A percentile compares a stretch with the other conserved stretches of the same genome.
These are phyloP conservation scores for Eidolon helvum DNA, from an alignment of 2,113 vertebrate species.

Conservation along the genomic window DNA sequence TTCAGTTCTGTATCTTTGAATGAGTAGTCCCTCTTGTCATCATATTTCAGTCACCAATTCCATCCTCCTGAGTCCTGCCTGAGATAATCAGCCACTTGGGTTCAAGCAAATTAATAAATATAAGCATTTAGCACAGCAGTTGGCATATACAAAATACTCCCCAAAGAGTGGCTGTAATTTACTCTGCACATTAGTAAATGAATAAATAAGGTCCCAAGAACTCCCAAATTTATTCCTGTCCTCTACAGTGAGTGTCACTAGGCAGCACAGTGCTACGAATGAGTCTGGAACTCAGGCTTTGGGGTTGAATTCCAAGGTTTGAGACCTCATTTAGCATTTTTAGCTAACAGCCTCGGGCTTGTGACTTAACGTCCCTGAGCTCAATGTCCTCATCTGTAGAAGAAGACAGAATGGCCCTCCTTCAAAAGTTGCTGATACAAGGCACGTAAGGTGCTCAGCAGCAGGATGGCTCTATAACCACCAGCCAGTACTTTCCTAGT, in stretches of 20 bases:
- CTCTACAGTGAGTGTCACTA: background rate
- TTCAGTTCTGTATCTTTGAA: background rate
- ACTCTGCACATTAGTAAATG: background rate
- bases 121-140: background rate
- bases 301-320: too few species aligned
- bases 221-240: background rate
- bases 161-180: background rate
- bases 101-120: background rate
- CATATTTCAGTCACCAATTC: background rate
- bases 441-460: background rate
- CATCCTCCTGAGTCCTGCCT: background rate
- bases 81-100: background rate
- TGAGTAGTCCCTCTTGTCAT: background rate
- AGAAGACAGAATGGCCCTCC: background rate
- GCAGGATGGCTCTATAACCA: accelerated
- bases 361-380: background rate
- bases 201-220: background rate
- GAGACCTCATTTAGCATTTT: background rate
- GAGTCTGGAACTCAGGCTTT: background rate
- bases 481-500: accelerated
- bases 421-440: background rate
- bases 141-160: background rate
- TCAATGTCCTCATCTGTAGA: background rate
- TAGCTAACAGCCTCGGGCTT: background rate
- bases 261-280: accelerated